Percentiles rank a stretch among this genome's conserved stretches.
phyloP scores from a whole-genome alignment of 2,797 vertebrate species.

The Eulemur albifrons region DNA sequence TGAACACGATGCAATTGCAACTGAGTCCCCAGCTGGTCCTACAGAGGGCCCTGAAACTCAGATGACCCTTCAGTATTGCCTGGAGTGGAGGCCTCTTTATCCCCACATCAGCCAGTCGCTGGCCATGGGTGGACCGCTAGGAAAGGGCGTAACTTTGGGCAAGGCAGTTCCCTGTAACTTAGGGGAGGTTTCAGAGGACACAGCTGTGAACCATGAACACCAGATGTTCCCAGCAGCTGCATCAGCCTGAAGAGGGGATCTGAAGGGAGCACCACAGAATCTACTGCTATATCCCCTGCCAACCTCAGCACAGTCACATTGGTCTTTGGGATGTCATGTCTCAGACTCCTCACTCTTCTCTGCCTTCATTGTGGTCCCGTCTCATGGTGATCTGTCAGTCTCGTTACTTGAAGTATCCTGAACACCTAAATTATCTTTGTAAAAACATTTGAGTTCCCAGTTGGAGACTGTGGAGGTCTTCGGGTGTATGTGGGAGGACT shows the following conservation, averaged over 20 bases:
- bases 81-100: neutral
- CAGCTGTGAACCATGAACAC: neutral
- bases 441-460: neutral
- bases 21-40: neutral
- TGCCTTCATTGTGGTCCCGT: neutral
- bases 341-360: neutral
- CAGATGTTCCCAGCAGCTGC: neutral
- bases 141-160: neutral
- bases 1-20: neutral
- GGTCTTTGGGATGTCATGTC: neutral
- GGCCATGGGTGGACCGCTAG: neutral
- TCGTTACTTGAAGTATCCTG: neutral
- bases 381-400: neutral
- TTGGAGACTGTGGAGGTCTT: neutral
- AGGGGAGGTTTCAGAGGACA: neutral
- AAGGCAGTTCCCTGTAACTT: neutral
- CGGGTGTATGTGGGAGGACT: neutral
- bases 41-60: neutral
- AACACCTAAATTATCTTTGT: neutral
- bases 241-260: neutral
- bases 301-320: neutral
- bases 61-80: neutral
- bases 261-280: too few relatives aligned
- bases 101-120: neutral
- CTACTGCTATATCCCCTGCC: neutral